Percentiles rank a stretch among this genome's conserved stretches.
These are phyloP conservation scores for Amphiduros pacificus DNA, from an alignment of 2,888 invertebrate species.

Conservation along the genomic window DNA sequence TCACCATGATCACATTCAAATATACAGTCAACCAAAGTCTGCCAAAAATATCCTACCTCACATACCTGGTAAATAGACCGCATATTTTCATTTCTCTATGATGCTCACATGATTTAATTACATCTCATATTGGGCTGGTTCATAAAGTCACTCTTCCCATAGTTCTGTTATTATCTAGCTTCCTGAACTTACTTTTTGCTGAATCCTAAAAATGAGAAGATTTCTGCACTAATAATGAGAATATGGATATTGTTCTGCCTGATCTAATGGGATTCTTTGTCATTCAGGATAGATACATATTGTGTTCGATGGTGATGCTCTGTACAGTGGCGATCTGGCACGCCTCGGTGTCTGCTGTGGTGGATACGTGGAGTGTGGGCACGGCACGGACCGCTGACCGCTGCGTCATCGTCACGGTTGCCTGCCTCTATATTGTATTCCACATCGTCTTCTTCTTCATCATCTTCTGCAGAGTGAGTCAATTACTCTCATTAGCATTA, in stretches of 20 bases:
- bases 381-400: conserved; percentile 6
- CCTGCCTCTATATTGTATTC: conserved; percentile 17
- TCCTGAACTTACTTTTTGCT: neutral
- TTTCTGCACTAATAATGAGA: too few relatives aligned
- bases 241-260: too few relatives aligned
- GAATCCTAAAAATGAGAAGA: too few relatives aligned
- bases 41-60: conserved; percentile 32
- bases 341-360: conserved; percentile 18
- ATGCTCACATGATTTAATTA: neutral
- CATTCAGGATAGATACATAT: conserved; percentile 27
- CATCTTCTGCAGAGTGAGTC: conserved; percentile 18
- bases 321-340: conserved; percentile 25
- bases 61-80: conserved; percentile 19
- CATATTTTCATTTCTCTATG: neutral
- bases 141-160: neutral
- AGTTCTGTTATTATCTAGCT: neutral
- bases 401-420: conserved; percentile 11
- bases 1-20: conserved; percentile 30
- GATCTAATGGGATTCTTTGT: too few relatives aligned
- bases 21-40: conserved; percentile 31
- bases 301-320: conserved; percentile 25
- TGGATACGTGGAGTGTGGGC: neutral
- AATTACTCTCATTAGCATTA: too few relatives aligned
- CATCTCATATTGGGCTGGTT: neutral
- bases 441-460: conserved; percentile 19